Percentiles rank a stretch among this genome's conserved stretches.
These are phyloP conservation scores for Caenorhabditis latens DNA, from an alignment of 1,140 invertebrate species.

Conservation along the genomic window DNA sequence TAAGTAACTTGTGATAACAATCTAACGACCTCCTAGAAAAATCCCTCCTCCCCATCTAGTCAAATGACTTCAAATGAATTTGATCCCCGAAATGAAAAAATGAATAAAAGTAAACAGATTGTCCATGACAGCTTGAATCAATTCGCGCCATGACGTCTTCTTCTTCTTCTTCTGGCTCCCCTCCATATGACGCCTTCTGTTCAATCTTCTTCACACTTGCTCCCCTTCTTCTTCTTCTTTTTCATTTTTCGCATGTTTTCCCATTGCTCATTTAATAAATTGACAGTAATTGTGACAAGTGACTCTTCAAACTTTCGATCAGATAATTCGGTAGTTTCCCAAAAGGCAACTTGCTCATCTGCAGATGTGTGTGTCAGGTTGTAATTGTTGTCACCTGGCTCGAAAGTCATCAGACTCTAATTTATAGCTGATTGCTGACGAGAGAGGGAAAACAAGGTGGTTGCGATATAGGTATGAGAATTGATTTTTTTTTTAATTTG, in stretches of 20 bases:
- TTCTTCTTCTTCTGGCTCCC: not conserved
- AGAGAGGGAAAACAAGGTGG: too few relatives aligned
- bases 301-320: not conserved
- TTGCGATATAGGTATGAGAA: too few relatives aligned
- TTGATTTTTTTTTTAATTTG: too few relatives aligned
- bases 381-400: too few relatives aligned
- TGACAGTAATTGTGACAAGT: constrained; percentile 33
- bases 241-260: not conserved
- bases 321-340: not conserved
- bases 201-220: constrained; percentile 22
- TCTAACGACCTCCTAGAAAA: constrained; percentile 38
- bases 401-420: too few relatives aligned
- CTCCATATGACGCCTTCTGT: constrained; percentile 53
- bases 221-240: not conserved
- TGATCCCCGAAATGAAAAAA: not conserved
- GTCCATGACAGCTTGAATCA: constrained; percentile 25
- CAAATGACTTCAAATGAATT: not conserved
- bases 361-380: too few relatives aligned
- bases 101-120: constrained; percentile 39
- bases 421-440: too few relatives aligned
- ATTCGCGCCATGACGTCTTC: constrained; percentile 53
- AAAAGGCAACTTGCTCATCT: not conserved
- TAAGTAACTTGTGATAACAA: constrained; percentile 21
- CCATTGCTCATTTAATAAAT: not conserved
- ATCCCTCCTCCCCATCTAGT: not conserved